Evolutionary conservation across 1,140 invertebrate genomes (phyloP).

Genomic region (Planococcus citri): DNA sequence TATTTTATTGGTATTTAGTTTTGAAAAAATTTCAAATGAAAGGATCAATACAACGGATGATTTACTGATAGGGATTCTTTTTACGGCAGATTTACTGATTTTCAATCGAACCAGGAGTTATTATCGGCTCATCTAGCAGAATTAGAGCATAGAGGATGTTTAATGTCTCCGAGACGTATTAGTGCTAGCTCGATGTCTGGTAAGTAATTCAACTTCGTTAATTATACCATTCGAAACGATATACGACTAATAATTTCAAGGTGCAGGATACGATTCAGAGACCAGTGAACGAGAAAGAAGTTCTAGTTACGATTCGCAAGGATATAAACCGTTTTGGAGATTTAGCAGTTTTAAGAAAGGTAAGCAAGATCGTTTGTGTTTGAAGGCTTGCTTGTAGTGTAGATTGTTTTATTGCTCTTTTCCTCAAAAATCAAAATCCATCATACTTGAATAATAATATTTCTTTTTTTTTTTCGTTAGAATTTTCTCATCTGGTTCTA

Average conservation of each 20-base stretch:
- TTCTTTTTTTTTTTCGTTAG: too few species aligned
- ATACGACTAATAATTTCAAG: constrained; percentile 18
- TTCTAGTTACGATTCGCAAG: constrained; percentile 36
- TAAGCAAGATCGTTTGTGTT: too few species aligned
- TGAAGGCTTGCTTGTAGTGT: too few species aligned
- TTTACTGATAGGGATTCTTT: neutral
- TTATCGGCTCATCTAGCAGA: neutral
- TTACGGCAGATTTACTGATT: neutral
- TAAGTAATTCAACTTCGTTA: constrained; percentile 29
- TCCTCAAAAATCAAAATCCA: too few species aligned
- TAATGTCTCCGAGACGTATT: constrained; percentile 38
- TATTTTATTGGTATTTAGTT: neutral
- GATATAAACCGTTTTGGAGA: constrained; percentile 1
- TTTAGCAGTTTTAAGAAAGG: constrained; percentile 9
- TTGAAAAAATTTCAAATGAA: too few species aligned
- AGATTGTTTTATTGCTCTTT: too few species aligned
- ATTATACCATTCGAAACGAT: neutral
- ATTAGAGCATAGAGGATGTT: constrained; percentile 34
- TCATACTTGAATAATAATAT: too few species aligned
- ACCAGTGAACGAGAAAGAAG: constrained; percentile 51
- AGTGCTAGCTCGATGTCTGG: constrained; percentile 58
- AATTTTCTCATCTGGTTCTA: too few species aligned
- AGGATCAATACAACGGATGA: too few species aligned
- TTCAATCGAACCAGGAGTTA: neutral
- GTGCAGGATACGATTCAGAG: constrained; percentile 56